Percentiles rank a stretch among this genome's conserved stretches.
Evolutionary conservation across 2,797 vertebrate species (phyloP).

Genomic region (Cryptoblepharus egeriae): DNA sequence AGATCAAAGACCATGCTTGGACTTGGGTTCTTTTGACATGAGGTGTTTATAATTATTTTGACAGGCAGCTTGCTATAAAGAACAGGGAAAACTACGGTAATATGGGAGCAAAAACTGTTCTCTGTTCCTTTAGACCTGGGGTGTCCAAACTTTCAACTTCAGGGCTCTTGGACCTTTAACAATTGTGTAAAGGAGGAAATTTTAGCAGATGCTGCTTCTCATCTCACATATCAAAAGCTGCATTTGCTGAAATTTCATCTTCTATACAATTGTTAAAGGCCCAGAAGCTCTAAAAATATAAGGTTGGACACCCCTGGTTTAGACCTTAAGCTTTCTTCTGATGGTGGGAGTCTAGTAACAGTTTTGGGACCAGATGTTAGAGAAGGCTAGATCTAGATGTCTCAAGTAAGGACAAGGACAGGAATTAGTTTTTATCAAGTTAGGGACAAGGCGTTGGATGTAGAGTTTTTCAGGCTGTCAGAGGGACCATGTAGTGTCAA

Average conservation of each 20-base stretch:
- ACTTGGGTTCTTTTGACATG: too few relatives aligned
- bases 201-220: too few relatives aligned
- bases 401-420: background rate
- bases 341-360: background rate
- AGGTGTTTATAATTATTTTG: conserved; percentile 15
- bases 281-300: too few relatives aligned
- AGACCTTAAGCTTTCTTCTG: background rate
- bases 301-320: too few relatives aligned
- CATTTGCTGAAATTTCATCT: too few relatives aligned
- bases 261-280: too few relatives aligned
- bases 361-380: background rate
- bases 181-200: too few relatives aligned
- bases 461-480: background rate
- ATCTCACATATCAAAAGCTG: too few relatives aligned
- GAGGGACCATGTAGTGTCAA: background rate
- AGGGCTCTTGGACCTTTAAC: too few relatives aligned
- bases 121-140: background rate
- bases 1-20: too few relatives aligned
- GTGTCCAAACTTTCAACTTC: too few relatives aligned
- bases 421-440: background rate
- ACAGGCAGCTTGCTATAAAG: conserved; percentile 14
- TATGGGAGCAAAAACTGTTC: background rate
- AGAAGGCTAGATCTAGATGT: background rate
- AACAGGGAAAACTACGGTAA: background rate
- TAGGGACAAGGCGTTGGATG: background rate